phyloP scores from a whole-genome alignment of 2,888 invertebrate species.

The Lycaena phlaeas region DNA sequence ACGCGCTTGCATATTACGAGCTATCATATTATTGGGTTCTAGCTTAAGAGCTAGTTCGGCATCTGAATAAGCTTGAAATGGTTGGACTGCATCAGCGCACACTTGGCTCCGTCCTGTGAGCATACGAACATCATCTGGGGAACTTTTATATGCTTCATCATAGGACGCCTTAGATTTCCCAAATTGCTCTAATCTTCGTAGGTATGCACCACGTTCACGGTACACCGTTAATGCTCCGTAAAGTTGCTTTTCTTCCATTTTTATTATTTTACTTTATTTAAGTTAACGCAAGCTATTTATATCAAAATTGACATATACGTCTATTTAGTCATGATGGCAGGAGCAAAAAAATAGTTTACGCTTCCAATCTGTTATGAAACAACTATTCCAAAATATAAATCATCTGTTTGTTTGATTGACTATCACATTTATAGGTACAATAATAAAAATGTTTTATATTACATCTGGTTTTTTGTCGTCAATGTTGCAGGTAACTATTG shows the following conservation, averaged over 20 bases:
- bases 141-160: slow-evolving; percentile 48
- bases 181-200: slow-evolving; percentile 58
- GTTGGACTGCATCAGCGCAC: slow-evolving; percentile 55
- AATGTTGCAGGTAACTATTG: too few relatives aligned
- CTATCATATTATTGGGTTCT: slow-evolving; percentile 53
- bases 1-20: slow-evolving; percentile 57
- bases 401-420: too few relatives aligned
- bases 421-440: too few relatives aligned
- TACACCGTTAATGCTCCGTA: slow-evolving; percentile 56
- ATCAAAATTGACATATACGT: too few relatives aligned
- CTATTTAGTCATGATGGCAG: too few relatives aligned
- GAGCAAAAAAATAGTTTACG: too few relatives aligned
- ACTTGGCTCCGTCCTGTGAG: slow-evolving; percentile 57
- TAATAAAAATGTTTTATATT: too few relatives aligned
- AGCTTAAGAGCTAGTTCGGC: slow-evolving; percentile 56
- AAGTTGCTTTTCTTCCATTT: slow-evolving; percentile 54
- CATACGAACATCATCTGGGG: slow-evolving; percentile 46
- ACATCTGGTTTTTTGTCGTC: too few relatives aligned
- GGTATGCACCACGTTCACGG: slow-evolving; percentile 53
- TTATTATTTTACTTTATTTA: slow-evolving; percentile 21
- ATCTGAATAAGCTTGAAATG: slow-evolving; percentile 52
- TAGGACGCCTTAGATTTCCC: slow-evolving; percentile 55
- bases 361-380: too few relatives aligned
- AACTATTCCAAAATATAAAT: too few relatives aligned
- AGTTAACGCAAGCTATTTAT: too few relatives aligned